Evolutionary conservation across 1,140 invertebrate genomes (phyloP), one percentile per base, ranked within the genome.

Genomic region (Lasioglossum baleicum): DNA sequence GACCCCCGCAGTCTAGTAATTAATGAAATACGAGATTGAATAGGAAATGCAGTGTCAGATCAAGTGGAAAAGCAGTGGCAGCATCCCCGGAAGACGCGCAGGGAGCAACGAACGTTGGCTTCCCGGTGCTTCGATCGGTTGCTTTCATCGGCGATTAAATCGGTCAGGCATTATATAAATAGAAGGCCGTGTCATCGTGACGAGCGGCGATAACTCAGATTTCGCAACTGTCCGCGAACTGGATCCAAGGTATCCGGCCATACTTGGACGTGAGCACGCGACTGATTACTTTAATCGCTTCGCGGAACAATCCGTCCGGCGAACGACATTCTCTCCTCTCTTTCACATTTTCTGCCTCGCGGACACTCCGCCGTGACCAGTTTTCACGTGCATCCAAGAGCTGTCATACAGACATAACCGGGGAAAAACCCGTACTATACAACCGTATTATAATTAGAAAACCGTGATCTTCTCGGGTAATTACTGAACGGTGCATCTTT

Each of bases 271-370:
- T 15, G 26, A 63, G 26, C 65, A 83, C 44, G 63, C 65, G 64
- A 68, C 69, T 82, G 75, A 84, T 84, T 84, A 79, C 82, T 82
- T 84, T 84, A 84, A 84, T 84, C 75, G 75, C 26, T 85, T 84
- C 77, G 58, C 63, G 82, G 83, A 84, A 83, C 75, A 75, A 84
- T 84, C 70, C 67, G 75, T 40, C 64, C 44, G 67, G 15, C 22
- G 61, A 66, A 48, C 56, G 60, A 58, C 65, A 68, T 72, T 73
- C 76, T 56, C 77, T 66, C 60, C 66, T 60, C 72, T 78, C 65
- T 64, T 71, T 82, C 80, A 69, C 60, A 66, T 67, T 75, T 67
- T 66, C 71, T 60, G 13, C 72, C 61, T 35, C 53, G 26, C 56
- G 51, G 71, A 63, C 63, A 68, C 26, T 60, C 48, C 40, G 6